phyloP scores from a whole-genome alignment of 1,140 invertebrate species.

The Zaprionus kolodkinae region DNA sequence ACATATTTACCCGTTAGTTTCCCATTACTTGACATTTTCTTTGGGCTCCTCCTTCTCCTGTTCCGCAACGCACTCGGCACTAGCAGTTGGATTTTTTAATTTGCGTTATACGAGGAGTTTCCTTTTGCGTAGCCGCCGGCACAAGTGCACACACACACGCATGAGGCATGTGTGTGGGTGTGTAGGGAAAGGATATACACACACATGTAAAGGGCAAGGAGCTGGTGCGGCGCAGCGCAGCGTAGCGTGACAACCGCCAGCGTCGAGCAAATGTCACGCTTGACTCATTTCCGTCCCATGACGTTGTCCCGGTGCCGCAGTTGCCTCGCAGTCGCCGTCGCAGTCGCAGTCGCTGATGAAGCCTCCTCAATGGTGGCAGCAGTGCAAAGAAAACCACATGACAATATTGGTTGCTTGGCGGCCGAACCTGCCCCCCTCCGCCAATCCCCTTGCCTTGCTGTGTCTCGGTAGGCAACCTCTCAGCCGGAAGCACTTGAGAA shows the following conservation, averaged over 20 bases:
- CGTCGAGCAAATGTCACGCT: slow-evolving; percentile 80
- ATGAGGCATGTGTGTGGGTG: slow-evolving; percentile 13
- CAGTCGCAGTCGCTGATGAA: slow-evolving; percentile 44
- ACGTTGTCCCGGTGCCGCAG: slow-evolving; percentile 34
- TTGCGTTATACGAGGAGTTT: slow-evolving; percentile 81
- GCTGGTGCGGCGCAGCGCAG: slow-evolving; percentile 41
- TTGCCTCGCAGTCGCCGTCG: slow-evolving; percentile 1
- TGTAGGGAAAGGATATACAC: slow-evolving; percentile 18
- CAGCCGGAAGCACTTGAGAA: slow-evolving; percentile 83
- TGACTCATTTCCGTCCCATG: slow-evolving; percentile 83
- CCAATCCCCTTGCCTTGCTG: slow-evolving; percentile 14
- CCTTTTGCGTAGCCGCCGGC: slow-evolving; percentile 73
- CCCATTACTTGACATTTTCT: slow-evolving; percentile 75
- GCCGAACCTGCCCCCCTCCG: slow-evolving; percentile 28
- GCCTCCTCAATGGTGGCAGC: slow-evolving; percentile 56
- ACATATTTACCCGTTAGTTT: slow-evolving; percentile 67
- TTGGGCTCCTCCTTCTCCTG: slow-evolving; percentile 15
- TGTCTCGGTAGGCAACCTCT: slow-evolving; percentile 67
- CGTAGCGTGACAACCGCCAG: slow-evolving; percentile 74
- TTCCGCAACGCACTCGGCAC: slow-evolving; percentile 38
- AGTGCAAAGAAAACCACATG: slow-evolving; percentile 77
- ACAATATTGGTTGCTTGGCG: slow-evolving; percentile 76
- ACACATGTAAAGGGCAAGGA: slow-evolving; percentile 48
- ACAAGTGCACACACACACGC: slow-evolving; percentile 35
- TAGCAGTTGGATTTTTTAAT: slow-evolving; percentile 78